Conservation (phyloP, 35 echinoderm and acorn worm species). For the Chiridota heheva region DNA sequence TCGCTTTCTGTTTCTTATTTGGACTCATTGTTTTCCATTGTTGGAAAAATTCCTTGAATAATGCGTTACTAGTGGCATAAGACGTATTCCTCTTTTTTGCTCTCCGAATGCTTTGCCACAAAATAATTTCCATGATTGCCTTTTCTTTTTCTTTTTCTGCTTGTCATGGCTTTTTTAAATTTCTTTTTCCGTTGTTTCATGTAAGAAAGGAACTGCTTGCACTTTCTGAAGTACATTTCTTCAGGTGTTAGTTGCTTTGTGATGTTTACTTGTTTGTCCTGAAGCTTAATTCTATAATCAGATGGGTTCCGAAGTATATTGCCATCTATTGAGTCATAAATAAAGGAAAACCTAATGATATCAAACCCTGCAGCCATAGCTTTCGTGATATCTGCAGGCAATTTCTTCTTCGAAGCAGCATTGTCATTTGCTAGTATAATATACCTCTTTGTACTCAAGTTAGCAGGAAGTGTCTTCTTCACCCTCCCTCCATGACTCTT, state of each 20-base stretch:
- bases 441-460: neutral
- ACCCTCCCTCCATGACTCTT: slow-evolving; percentile 5
- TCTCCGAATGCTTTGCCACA: neutral
- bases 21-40: neutral
- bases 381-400: neutral
- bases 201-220: slow-evolving; percentile 6
- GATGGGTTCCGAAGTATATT: neutral
- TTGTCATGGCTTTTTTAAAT: neutral
- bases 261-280: no score
- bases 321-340: slow-evolving; percentile 18
- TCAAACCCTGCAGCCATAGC: slow-evolving; percentile 8
- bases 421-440: slow-evolving; percentile 20
- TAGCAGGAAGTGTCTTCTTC: neutral
- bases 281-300: neutral
- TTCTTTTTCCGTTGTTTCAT: slow-evolving; percentile 7
- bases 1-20: neutral
- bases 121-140: neutral
- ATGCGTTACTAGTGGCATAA: neutral
- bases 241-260: slow-evolving; percentile 3
- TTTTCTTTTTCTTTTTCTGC: neutral
- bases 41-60: neutral
- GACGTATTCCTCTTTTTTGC: neutral
- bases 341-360: neutral
- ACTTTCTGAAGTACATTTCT: slow-evolving; percentile 16
- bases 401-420: slow-evolving; percentile 14